phyloP scores from a whole-genome alignment of 2,888 invertebrate species.

The Andrena chrysosceles region DNA sequence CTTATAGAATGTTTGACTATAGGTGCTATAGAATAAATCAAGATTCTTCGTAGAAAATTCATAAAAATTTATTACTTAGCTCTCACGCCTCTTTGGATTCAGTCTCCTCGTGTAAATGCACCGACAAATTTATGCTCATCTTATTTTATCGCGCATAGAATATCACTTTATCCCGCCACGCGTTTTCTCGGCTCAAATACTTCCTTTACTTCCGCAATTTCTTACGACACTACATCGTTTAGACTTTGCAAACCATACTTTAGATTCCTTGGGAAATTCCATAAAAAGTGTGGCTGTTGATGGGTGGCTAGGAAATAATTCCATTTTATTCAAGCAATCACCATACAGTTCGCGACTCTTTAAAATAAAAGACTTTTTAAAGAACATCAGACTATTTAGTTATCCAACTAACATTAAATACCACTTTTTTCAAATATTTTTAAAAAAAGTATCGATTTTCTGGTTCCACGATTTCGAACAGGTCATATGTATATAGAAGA shows the following conservation, averaged over 20 bases:
- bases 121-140: constrained; percentile 52
- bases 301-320: constrained; percentile 9
- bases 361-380: neutral
- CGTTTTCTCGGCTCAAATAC: constrained; percentile 25
- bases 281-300: constrained; percentile 17
- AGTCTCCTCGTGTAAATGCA: constrained; percentile 42
- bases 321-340: constrained; percentile 26
- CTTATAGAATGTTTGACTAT: neutral
- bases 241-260: constrained; percentile 32
- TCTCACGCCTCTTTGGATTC: constrained; percentile 10
- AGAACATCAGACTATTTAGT: too few relatives aligned
- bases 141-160: constrained; percentile 47
- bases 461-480: neutral
- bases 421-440: neutral
- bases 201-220: constrained; percentile 34
- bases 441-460: neutral
- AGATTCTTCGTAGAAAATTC: constrained; percentile 37
- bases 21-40: constrained; percentile 5
- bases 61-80: constrained; percentile 42
- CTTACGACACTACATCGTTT: constrained; percentile 36
- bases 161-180: constrained; percentile 37
- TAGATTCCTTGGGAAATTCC: constrained; percentile 32
- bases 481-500: neutral
- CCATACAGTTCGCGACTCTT: neutral
- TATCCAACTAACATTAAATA: too few relatives aligned